Base-by-base conservation (phyloP, 2,888 invertebrate species). In the Philereme transversata region DNA sequence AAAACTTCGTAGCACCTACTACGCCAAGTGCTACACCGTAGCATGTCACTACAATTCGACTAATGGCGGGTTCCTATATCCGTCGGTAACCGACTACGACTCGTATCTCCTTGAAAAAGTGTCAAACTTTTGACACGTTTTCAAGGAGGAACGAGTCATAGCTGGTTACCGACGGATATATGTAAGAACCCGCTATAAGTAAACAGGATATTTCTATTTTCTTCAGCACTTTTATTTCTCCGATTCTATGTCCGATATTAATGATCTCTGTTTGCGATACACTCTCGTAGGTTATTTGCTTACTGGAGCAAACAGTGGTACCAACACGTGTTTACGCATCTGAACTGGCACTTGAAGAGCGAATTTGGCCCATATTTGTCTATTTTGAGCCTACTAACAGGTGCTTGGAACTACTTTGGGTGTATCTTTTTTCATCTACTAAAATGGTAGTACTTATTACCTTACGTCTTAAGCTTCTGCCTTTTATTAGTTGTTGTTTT, bases 201-300 rank as follows among this genome's bases (percentile, higher is more conserved):
- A 41, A 48, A 48, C 10, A 22, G 11, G 41, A 40, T 34, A 51
- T 35, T 52, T 33, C 34, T 10, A 47, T 44, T 57, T 63, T 52
- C 35, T 48, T 35, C 10, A 35, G 44, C n/a, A 8, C 9, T 38
- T 55, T 51, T 57, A 22, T 41, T 43, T 35, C 50, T 58, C 45
- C 55, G 34, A 52, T 44, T 58, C 52, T 55, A 57, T 59, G 51
- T 57, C 40, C 48, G 45, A 49, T 62, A 61, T 59, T 55, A 56
- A 55, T 65, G 38, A 55, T 49, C 43, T 60, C 43, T 59, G 52
- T 65, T 61, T 67, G 51, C 48, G 50, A 63, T 50, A 63, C 65
- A 63, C 61, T 65, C 47, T 43, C 36, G 61, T 51, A 55, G 57
- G 51, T 55, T 68, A 53, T 62, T 68, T 68, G 62, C 58, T 57